Conservation (phyloP, 2,888 invertebrate genomes). For the Sinohyriopsis cumingii region DNA sequence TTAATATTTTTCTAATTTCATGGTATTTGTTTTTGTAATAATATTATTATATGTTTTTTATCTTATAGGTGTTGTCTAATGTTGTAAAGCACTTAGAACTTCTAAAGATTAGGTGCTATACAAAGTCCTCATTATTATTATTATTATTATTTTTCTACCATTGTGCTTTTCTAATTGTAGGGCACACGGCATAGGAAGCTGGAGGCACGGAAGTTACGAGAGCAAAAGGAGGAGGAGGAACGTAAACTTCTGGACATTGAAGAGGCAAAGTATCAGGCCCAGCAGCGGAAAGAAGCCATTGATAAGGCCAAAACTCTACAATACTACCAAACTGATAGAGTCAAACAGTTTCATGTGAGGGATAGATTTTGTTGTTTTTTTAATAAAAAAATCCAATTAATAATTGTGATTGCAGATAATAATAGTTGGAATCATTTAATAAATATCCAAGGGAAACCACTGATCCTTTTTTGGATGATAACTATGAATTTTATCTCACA, state of each 20-base stretch:
- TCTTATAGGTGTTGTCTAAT: too few relatives aligned
- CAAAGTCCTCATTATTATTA: too few relatives aligned
- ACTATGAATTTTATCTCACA: too few relatives aligned
- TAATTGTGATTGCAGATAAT: neutral
- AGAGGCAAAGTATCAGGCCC: constrained; percentile 70
- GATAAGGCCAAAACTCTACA: constrained; percentile 72
- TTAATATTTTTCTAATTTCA: too few relatives aligned
- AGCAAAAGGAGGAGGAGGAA: constrained; percentile 70
- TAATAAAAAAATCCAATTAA: neutral
- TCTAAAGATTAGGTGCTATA: too few relatives aligned
- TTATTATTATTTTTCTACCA: neutral
- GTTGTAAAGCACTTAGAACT: too few relatives aligned
- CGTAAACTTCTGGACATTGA: constrained; percentile 66
- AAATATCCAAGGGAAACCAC: too few relatives aligned
- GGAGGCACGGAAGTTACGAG: constrained; percentile 66
- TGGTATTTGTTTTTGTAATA: too few relatives aligned
- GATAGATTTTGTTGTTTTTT: neutral
- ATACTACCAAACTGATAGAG: constrained; percentile 72
- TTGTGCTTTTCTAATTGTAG: constrained; percentile 38
- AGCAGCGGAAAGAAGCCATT: constrained; percentile 68
- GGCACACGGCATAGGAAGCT: constrained; percentile 70
- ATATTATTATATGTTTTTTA: too few relatives aligned
- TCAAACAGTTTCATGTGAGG: constrained; percentile 72
- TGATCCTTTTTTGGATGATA: too few relatives aligned
- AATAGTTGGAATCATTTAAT: neutral